Base-by-base conservation (phyloP, 2,113 vertebrate species). In the Ariopsis seemanni region DNA sequence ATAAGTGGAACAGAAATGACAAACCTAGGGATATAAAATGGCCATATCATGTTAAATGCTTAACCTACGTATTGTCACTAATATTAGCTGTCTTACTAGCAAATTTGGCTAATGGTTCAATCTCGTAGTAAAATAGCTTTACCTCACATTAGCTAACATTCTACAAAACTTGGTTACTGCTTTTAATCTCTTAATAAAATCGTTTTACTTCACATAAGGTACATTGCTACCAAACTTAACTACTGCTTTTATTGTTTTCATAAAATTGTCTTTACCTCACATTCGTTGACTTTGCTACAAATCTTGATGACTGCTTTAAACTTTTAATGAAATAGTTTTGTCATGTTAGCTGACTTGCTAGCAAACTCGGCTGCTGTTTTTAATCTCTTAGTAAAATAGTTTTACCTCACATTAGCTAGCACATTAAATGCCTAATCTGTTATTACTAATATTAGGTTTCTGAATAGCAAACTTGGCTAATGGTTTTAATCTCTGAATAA, bases 21-120 rank as follows among this genome's bases (percentile, higher is more conserved):
- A 50, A 55, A 22, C 53, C 83, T 42, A 42, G 65, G n/a, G 83
- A 84, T 72, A 71, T 72, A 71, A 71, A 72, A 84, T 34, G 58
- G 15, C 34, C 53, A 74, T 60, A 34, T 81, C 55, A 79, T 79
- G 78, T 34, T 80, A 34, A 80, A 80, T 80, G 55, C 30, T 25
- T 81, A 42, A 60, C 55, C 48, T 81, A 42, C 34, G 34, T 42
- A 60, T 80, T 58, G 58, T 42, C 30, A 81, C 79, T 60, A 81
- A 81, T 81, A 81, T 81, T 60, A 81, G 79, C 79, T 60, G 79
- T 2, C 55, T 81, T 18, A 14, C 79, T 42, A 60, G 79, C 77
- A 27, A 80, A 58, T 15, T 20, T 11, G n/a, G 77, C 27, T 12
- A 81, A 81, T 60, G 77, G 79, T 42, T 60, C 25, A 60, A 81